Evolutionary conservation across 2,113 vertebrate species (phyloP).

Genomic region (Diphyllodes magnificus): DNA sequence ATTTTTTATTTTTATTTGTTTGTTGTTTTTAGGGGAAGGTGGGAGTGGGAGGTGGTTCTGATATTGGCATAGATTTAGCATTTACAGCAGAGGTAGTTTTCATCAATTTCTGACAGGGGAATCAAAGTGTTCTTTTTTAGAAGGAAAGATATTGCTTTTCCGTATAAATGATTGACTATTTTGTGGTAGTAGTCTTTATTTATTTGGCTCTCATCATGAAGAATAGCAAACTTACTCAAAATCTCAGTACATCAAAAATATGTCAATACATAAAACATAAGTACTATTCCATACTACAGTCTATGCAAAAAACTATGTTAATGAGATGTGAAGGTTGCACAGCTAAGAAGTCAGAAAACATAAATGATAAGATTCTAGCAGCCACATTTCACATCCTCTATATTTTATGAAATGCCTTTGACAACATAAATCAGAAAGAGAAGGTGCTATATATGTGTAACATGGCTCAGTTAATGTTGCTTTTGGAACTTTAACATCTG

Average conservation of each 20-base stretch:
- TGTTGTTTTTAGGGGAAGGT: conserved; percentile 11
- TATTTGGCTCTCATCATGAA: conserved; percentile 66
- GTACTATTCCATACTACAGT: conserved; percentile 47
- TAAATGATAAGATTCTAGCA: conserved; percentile 56
- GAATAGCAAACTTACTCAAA: conserved; percentile 59
- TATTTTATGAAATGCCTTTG: conserved; percentile 57
- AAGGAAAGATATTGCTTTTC: conserved; percentile 58
- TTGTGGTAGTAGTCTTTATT: conserved; percentile 67
- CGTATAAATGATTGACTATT: conserved; percentile 64
- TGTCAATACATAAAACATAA: conserved; percentile 67
- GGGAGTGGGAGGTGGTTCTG: not conserved
- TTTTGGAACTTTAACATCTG: conserved; percentile 24
- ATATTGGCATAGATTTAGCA: conserved; percentile 51
- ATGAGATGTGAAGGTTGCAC: conserved; percentile 54
- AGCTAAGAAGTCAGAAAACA: conserved; percentile 54
- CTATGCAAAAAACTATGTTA: conserved; percentile 52
- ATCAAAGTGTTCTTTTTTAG: conserved; percentile 62
- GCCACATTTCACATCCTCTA: conserved; percentile 46
- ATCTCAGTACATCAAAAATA: conserved; percentile 67
- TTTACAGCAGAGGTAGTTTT: conserved; percentile 58
- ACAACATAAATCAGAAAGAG: conserved; percentile 55
- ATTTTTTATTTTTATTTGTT: conserved; percentile 18
- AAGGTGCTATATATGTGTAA: conserved; percentile 33
- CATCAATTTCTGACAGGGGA: conserved; percentile 65
- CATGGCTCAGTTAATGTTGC: conserved; percentile 36